Evolutionary conservation across 1,140 invertebrate genomes (phyloP), one percentile per base, ranked within the genome.

Genomic region (Brachionus rotundiformis): DNA sequence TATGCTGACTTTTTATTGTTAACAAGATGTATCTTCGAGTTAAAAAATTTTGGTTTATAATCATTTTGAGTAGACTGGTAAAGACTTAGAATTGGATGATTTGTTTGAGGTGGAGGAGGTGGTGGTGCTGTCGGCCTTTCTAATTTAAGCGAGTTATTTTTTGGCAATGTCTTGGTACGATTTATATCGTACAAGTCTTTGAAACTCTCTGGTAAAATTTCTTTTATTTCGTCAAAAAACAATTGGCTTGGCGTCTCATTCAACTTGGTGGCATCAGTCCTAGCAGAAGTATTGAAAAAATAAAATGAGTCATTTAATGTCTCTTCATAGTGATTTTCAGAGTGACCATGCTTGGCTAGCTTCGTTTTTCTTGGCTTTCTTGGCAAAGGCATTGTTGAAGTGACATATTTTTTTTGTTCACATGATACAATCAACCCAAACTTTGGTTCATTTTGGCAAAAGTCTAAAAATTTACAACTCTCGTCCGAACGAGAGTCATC

Each of bases 351-450:
- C 29, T n/a, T 29, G 25, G 25, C 11, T 63, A 13, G 3, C 13
- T 63, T 71, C n/a, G 29, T 71, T 23, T 36, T 33, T 54, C 75
- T 49, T 13, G 75, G 75, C 31, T 77, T 77, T 77, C 75, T 49
- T 11, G 75, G 75, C 25, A 59, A 54, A 16, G 75, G 75, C 75
- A 77, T 77, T 33, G 75, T 77, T 19, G 75, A 77, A 7, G 65
- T 71, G 33, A 36, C 33, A 5, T 16, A 23, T 7, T 39, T 71
- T 23, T 71, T 71, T 16, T 23, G 29, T 16, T 71, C 33, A 33
- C 11, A 71, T 36, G 16, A 36, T 0, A 36, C 33, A 19, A 36
- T 19, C 8, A 39, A 71, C 8, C 23, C 33, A 71, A 41, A 71
- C 16, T 71, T 71, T 36, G 29, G 16, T 27, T 27, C 61, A 11